Evolutionary conservation across 2,888 invertebrate species (phyloP), one percentile per base, ranked within the genome.

Genomic region (Epirrhoe alternata): DNA sequence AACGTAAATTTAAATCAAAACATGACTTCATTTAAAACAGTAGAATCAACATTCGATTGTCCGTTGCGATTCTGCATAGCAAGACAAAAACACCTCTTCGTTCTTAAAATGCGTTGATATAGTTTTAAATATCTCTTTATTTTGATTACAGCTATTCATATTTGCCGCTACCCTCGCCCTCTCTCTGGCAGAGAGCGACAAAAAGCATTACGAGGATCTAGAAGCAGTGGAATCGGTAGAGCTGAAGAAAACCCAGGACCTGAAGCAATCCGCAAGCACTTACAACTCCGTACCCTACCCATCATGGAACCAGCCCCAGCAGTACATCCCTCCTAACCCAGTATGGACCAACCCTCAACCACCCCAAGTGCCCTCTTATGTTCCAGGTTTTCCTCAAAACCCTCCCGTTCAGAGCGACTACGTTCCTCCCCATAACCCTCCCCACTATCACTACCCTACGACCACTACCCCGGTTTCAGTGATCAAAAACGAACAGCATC

Each of bases 401-500:
- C 66, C 70, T 6, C 68, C 64, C 0, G 76, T 72, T 0, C 79
- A 80, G 51, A 75, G 54, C 53, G 78, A 81, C 61, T 78, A 82
- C 51, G 50, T 70, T 12, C 74, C 73, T n/a, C 74, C 78, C 8
- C 71, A 76, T 38, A 70, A 75, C 0, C 74, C 73, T n/a, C 74
- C 78, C 5, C 70, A 76, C 42, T 64, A 77, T 57, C 71, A 74
- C 33, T 47, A 73, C 30, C 56, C 81, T 1, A 69, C 80, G 0
- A 85, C 85, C 0, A 89, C 92, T 0, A 84, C 89, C 0, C 83
- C 85, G 0, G 79, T 86, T 6, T 69, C 92, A 1, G 86, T 94
- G 49, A 87, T 94, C 77, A 93, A 91, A 78, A 92, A 94, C 72
- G 91, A 90, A 64, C 90, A 90, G 64, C 81, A 73, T 47, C 81